These are phyloP conservation scores for Scaptomyza parva DNA, from an alignment of 2,888 invertebrate genomes.

Conservation along the genomic window DNA sequence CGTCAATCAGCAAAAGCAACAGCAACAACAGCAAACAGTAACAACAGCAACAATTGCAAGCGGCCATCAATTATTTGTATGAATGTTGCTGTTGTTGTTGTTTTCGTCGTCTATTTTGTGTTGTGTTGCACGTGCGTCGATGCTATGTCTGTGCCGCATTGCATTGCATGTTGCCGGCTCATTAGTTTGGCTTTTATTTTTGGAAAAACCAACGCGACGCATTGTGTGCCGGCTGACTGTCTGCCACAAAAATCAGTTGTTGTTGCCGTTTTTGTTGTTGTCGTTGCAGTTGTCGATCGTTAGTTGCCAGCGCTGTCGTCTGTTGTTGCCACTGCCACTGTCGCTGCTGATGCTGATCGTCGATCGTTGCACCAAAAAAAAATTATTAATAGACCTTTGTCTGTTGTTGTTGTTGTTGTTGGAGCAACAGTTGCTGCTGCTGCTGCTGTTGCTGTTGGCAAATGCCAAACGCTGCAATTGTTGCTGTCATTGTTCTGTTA, in stretches of 20 bases:
- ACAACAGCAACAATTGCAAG: constrained; percentile 63
- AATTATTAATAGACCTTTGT: constrained; percentile 80
- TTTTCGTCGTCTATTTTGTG: too few relatives aligned
- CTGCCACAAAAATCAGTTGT: constrained; percentile 55
- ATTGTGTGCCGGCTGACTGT: constrained; percentile 69
- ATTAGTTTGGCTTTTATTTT: constrained; percentile 81
- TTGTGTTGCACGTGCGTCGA: constrained; percentile 69
- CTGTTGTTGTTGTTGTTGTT: constrained; percentile 51
- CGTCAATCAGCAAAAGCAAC: constrained; percentile 64
- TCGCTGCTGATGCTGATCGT: constrained; percentile 24
- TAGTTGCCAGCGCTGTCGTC: constrained; percentile 66
- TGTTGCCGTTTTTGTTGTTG: constrained; percentile 32
- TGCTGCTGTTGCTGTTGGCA: constrained; percentile 69
- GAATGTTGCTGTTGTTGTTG: constrained; percentile 39
- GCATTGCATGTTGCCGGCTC: constrained; percentile 81
- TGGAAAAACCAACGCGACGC: constrained; percentile 81
- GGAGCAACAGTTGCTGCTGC: constrained; percentile 25
- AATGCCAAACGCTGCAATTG: constrained; percentile 80
- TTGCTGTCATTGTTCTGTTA: constrained; percentile 81
- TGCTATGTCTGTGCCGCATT: constrained; percentile 65
- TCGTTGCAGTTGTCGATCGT: constrained; percentile 72
- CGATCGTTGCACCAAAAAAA: constrained; percentile 62
- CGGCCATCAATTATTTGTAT: constrained; percentile 76
- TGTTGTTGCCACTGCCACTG: constrained; percentile 31
- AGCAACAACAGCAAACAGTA: constrained; percentile 37